Evolutionary conservation across 1,140 invertebrate genomes (phyloP).

Genomic region (Potamilus streckersoni): DNA sequence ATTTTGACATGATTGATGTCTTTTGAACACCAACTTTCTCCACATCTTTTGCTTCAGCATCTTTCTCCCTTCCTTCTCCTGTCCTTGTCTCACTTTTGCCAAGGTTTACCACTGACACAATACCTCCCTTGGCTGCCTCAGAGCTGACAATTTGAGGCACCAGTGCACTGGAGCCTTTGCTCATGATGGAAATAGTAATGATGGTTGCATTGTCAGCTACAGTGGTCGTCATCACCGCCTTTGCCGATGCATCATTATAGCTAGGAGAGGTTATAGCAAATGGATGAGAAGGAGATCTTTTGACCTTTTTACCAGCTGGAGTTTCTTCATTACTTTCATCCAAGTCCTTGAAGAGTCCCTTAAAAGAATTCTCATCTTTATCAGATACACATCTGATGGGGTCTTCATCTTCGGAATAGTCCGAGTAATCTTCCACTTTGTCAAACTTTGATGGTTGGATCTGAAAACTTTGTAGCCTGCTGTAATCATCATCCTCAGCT

Average conservation of each 20-base stretch:
- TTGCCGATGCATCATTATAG: constrained; percentile 52
- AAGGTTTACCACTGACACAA: constrained; percentile 21
- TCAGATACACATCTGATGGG: too few relatives aligned
- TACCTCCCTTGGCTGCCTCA: constrained; percentile 20
- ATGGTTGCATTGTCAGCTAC: constrained; percentile 51
- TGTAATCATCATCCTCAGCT: too few relatives aligned
- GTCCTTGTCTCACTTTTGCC: not conserved
- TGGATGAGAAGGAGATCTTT: constrained; percentile 33
- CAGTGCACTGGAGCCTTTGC: constrained; percentile 28
- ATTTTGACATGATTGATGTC: constrained; percentile 28
- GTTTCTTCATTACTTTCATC: not conserved
- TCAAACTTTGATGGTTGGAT: too few relatives aligned
- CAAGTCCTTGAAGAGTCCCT: not conserved
- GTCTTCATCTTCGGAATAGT: too few relatives aligned
- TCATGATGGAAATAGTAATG: constrained; percentile 57
- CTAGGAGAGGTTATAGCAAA: constrained; percentile 55
- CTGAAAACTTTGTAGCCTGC: too few relatives aligned
- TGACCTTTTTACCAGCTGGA: constrained; percentile 24
- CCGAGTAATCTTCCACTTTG: too few relatives aligned
- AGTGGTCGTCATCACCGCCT: constrained; percentile 56
- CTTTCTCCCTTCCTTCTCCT: constrained; percentile 8
- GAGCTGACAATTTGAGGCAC: constrained; percentile 25
- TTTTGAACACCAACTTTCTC: constrained; percentile 2
- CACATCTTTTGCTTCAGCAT: constrained; percentile 4
- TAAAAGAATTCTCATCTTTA: too few relatives aligned